Evolutionary conservation across 2,888 invertebrate genomes (phyloP).

Genomic region (Drosophila dives): DNA sequence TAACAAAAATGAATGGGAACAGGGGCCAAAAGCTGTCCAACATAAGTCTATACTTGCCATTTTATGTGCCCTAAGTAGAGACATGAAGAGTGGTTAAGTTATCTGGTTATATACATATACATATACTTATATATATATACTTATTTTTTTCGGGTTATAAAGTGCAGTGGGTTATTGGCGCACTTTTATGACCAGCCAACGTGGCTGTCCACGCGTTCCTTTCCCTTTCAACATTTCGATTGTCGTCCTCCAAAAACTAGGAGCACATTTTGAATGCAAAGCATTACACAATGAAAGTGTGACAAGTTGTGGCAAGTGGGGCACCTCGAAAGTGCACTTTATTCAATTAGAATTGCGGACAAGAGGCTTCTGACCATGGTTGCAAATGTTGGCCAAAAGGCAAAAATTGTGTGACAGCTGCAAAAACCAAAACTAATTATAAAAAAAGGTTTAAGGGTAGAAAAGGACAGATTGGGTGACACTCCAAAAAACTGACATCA

Average conservation of each 20-base stretch:
- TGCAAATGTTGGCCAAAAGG: slow-evolving; percentile 67
- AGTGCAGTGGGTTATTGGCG: slow-evolving; percentile 79
- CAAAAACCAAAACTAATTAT: slow-evolving; percentile 69
- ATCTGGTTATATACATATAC: not conserved
- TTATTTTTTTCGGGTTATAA: slow-evolving; percentile 34
- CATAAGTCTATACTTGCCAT: slow-evolving; percentile 35
- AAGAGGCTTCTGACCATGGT: slow-evolving; percentile 17
- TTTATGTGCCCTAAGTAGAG: slow-evolving; percentile 58
- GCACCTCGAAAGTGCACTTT: slow-evolving; percentile 70
- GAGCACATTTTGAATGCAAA: slow-evolving; percentile 19
- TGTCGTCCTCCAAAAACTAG: not conserved
- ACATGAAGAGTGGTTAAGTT: slow-evolving; percentile 22
- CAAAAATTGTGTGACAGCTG: slow-evolving; percentile 65
- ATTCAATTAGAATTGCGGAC: slow-evolving; percentile 71
- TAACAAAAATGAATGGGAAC: slow-evolving; percentile 79
- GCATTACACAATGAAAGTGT: slow-evolving; percentile 72
- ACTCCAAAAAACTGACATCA: slow-evolving; percentile 27
- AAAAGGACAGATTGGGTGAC: not conserved
- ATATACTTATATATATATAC: not conserved
- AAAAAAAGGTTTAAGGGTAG: slow-evolving; percentile 16
- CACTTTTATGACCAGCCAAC: slow-evolving; percentile 67
- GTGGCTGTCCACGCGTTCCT: slow-evolving; percentile 7
- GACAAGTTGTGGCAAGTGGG: slow-evolving; percentile 63
- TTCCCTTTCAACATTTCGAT: not conserved
- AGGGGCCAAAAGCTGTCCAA: slow-evolving; percentile 44